These are phyloP conservation scores for Oreochromis tanganicae DNA, from an alignment of 2,113 vertebrate genomes.

Conservation along the genomic window DNA sequence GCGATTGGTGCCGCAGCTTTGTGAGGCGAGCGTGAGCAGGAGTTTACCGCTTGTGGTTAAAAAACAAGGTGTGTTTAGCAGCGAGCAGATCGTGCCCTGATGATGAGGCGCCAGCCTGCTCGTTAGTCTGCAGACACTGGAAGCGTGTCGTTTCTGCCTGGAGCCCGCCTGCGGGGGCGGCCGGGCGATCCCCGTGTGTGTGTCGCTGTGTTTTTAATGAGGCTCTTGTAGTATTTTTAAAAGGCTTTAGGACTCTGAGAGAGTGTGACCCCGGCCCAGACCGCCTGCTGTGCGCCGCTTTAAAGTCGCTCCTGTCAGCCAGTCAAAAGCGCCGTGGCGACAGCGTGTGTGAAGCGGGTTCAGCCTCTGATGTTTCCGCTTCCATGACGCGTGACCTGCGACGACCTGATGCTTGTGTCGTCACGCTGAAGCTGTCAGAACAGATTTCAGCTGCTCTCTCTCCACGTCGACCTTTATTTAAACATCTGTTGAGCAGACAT, in stretches of 20 bases:
- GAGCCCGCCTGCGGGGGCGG: neutral
- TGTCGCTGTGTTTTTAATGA: neutral
- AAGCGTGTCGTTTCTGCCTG: neutral
- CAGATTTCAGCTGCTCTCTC: neutral
- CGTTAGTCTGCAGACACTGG: neutral
- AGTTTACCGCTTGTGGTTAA: neutral
- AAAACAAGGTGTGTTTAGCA: neutral
- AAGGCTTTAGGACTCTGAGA: neutral
- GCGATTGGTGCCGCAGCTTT: neutral
- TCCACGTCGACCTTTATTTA: neutral
- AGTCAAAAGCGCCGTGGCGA: neutral
- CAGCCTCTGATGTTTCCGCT: neutral
- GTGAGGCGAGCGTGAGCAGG: neutral
- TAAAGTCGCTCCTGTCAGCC: neutral
- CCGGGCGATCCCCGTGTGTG: neutral
- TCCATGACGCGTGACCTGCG: neutral
- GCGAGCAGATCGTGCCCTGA: neutral
- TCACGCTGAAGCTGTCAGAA: neutral
- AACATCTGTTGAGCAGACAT: neutral
- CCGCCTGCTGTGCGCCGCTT: neutral
- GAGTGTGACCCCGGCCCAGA: fast-evolving
- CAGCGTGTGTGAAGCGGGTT: neutral
- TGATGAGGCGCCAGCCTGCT: neutral
- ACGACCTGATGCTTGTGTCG: neutral
- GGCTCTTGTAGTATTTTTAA: neutral